phyloP scores from a whole-genome alignment of 2,888 invertebrate genomes.

The Agrypnus murinus region DNA sequence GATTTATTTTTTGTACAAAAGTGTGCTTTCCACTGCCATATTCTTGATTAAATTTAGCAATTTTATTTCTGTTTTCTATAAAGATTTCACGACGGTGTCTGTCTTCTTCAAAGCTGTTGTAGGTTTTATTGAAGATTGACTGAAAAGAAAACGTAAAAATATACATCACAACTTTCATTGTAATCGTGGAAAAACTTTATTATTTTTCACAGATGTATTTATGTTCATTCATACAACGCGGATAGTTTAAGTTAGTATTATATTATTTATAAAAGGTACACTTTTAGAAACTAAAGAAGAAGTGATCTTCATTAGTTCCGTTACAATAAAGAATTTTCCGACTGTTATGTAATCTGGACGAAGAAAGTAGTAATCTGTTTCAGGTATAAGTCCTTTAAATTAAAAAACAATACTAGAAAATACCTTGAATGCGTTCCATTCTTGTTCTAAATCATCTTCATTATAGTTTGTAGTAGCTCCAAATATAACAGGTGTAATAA shows the following conservation, averaged over 20 bases:
- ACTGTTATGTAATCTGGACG: too few relatives aligned
- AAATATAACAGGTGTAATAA: slow-evolving; percentile 3
- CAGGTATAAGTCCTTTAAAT: too few relatives aligned
- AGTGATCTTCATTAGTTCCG: too few relatives aligned
- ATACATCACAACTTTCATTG: background rate
- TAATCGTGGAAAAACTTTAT: background rate
- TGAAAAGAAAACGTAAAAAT: slow-evolving; percentile 9
- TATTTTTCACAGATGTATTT: too few relatives aligned
- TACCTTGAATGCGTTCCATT: slow-evolving; percentile 49
- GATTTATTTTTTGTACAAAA: slow-evolving; percentile 66
- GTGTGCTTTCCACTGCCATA: slow-evolving; percentile 63
- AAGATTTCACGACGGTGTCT: slow-evolving; percentile 65
- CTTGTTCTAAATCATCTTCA: slow-evolving; percentile 42
- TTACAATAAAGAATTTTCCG: too few relatives aligned
- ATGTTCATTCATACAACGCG: too few relatives aligned
- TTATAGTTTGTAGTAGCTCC: slow-evolving; percentile 6
- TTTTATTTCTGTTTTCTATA: slow-evolving; percentile 67
- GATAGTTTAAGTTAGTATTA: too few relatives aligned
- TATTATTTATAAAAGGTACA: too few relatives aligned
- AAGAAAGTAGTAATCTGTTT: too few relatives aligned
- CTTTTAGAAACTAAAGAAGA: too few relatives aligned
- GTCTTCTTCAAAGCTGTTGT: slow-evolving; percentile 63
- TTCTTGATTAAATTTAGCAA: slow-evolving; percentile 65
- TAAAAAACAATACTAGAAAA: too few relatives aligned
- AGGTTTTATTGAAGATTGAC: slow-evolving; percentile 65